Percentiles rank a stretch among this genome's conserved stretches.
phyloP scores from a whole-genome alignment of 92 coral and sea anemone genomes.

The Actinostola sp. region DNA sequence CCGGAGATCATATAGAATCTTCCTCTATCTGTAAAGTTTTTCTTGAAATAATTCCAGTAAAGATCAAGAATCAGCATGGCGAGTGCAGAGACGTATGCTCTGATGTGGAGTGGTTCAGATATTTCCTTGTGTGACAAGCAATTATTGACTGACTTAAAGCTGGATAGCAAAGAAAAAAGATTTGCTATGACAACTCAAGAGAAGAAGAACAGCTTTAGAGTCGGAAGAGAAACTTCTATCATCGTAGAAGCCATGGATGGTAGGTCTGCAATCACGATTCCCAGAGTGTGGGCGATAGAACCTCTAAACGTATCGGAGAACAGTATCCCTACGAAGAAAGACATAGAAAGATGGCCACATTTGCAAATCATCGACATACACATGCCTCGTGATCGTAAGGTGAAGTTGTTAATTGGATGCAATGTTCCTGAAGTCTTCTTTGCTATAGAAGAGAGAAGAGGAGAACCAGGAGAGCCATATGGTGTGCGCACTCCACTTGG shows the following conservation, averaged over 20 bases:
- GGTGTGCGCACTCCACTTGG: slow-evolving; percentile 21
- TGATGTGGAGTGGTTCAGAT: too few species aligned
- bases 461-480: slow-evolving; percentile 30
- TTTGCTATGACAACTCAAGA: too few species aligned
- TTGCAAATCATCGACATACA: slow-evolving; percentile 22
- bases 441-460: slow-evolving; percentile 25
- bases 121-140: too few species aligned
- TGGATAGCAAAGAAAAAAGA: too few species aligned
- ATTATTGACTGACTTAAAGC: too few species aligned
- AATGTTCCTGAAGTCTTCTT: slow-evolving; percentile 28
- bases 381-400: not conserved
- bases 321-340: slow-evolving; percentile 17
- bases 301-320: slow-evolving; percentile 13
- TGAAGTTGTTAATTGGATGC: slow-evolving; percentile 20
- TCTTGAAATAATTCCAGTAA: too few species aligned
- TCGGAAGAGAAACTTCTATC: too few species aligned
- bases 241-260: slow-evolving; percentile 19
- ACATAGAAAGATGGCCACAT: slow-evolving; percentile 45
- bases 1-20: too few species aligned
- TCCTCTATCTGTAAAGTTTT: too few species aligned
- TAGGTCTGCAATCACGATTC: not conserved
- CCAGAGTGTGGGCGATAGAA: slow-evolving; percentile 25
- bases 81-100: too few species aligned
- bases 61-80: too few species aligned
- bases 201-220: too few species aligned